Evolutionary conservation across 2,888 invertebrate genomes (phyloP).

Genomic region (Zygothrica quintamaculata): DNA sequence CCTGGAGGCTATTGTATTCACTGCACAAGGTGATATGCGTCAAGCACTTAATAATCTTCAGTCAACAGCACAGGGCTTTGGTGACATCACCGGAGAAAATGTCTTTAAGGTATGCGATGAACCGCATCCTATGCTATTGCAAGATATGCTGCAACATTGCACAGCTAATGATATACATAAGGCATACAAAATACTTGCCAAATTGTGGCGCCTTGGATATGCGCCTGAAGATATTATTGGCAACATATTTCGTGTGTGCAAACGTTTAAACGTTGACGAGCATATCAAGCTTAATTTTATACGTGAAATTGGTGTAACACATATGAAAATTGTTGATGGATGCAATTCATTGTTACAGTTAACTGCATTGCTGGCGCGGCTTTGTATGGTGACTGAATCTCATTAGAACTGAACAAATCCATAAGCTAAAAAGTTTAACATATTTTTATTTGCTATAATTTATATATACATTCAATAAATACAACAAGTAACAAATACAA

Average conservation of each 20-base stretch:
- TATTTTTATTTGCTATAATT: neutral
- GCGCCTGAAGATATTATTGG: slow-evolving; percentile 98
- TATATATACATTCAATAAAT: slow-evolving; percentile 35
- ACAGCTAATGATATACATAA: slow-evolving; percentile 91
- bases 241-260: slow-evolving; percentile 97
- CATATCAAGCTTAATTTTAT: slow-evolving; percentile 93
- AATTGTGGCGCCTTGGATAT: slow-evolving; percentile 97
- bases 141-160: slow-evolving; percentile 95
- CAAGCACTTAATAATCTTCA: slow-evolving; percentile 99
- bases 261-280: slow-evolving; percentile 93
- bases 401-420: slow-evolving; percentile 36
- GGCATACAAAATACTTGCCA: slow-evolving; percentile 94
- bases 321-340: slow-evolving; percentile 96
- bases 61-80: slow-evolving; percentile 96
- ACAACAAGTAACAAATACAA: too few relatives aligned
- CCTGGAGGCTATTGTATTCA: slow-evolving; percentile 97
- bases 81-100: slow-evolving; percentile 94
- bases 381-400: slow-evolving; percentile 87
- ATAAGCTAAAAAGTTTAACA: slow-evolving; percentile 1
- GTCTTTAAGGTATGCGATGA: slow-evolving; percentile 99
- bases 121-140: slow-evolving; percentile 97
- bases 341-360: slow-evolving; percentile 94
- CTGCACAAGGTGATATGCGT: slow-evolving; percentile 99
- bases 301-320: slow-evolving; percentile 95
- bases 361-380: slow-evolving; percentile 93